Conservation (phyloP, 1,140 invertebrate genomes). For the Lepidurus apus region DNA sequence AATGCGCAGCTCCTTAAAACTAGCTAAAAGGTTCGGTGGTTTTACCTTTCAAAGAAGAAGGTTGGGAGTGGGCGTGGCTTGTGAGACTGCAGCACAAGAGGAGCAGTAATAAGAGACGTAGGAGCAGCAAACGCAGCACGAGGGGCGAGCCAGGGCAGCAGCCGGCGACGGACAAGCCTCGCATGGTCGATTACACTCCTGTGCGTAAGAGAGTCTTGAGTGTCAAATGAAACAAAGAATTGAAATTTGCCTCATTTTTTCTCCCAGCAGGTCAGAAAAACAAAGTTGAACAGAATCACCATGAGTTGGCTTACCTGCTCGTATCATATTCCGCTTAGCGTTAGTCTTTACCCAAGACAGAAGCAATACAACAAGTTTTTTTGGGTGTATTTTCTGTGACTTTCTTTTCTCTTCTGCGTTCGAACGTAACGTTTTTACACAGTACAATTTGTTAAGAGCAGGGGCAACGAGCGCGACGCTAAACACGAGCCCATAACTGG, state of each 20-base stretch:
- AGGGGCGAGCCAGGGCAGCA: constrained; percentile 33
- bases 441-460: background rate
- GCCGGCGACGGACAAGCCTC: constrained; percentile 34
- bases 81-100: background rate
- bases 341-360: constrained; percentile 5
- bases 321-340: constrained; percentile 19
- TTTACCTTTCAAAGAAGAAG: constrained; percentile 5
- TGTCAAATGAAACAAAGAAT: background rate
- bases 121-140: constrained; percentile 33
- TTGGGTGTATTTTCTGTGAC: background rate
- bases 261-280: background rate
- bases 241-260: background rate
- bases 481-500: constrained; percentile 12
- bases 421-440: background rate
- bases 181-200: constrained; percentile 35
- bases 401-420: background rate
- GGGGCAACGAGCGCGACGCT: background rate
- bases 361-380: background rate
- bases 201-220: background rate
- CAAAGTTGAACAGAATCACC: background rate
- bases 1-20: too few relatives aligned
- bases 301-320: background rate
- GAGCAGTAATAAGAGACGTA: background rate
- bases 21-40: background rate
- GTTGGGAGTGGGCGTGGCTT: constrained; percentile 1